Evolutionary conservation across 2,888 invertebrate species (phyloP).

Genomic region (Scaeva pyrastri): DNA sequence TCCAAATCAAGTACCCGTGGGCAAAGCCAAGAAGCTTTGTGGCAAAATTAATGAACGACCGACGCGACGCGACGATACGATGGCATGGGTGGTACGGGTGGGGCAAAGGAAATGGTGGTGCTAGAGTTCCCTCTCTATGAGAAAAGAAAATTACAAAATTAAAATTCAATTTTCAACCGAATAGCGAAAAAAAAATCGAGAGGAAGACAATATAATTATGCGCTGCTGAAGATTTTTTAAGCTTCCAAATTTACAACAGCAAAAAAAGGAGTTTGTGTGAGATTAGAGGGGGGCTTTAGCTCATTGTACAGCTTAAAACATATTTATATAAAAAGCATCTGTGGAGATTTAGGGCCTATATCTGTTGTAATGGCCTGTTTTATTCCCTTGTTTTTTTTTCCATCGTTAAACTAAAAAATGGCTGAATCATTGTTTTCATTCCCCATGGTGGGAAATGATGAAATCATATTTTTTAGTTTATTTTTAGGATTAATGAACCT

Average conservation of each 20-base stretch:
- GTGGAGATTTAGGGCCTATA: neutral
- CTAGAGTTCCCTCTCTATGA: conserved; percentile 46
- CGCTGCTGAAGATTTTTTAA: conserved; percentile 2
- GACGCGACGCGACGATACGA: neutral
- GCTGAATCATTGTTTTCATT: neutral
- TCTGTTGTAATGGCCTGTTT: neutral
- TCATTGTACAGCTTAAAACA: neutral
- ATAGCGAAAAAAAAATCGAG: conserved; percentile 11
- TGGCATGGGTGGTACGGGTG: neutral
- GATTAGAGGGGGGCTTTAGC: neutral
- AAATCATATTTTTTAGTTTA: no score
- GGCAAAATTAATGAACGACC: conserved; percentile 66
- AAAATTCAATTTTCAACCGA: conserved; percentile 70
- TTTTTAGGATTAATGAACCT: no score
- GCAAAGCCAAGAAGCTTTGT: conserved; percentile 53
- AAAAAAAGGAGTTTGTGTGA: conserved; percentile 1
- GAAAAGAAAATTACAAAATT: conserved; percentile 74
- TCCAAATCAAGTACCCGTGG: conserved; percentile 55
- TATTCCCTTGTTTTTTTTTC: neutral
- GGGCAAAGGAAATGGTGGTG: no score
- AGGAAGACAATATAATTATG: conserved; percentile 13
- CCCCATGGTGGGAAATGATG: neutral
- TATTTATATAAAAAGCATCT: neutral
- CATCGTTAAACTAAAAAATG: no score
- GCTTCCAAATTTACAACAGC: conserved; percentile 2